Evolutionary conservation across 2,888 invertebrate genomes (phyloP).

Genomic region (Syrista parreyssii): DNA sequence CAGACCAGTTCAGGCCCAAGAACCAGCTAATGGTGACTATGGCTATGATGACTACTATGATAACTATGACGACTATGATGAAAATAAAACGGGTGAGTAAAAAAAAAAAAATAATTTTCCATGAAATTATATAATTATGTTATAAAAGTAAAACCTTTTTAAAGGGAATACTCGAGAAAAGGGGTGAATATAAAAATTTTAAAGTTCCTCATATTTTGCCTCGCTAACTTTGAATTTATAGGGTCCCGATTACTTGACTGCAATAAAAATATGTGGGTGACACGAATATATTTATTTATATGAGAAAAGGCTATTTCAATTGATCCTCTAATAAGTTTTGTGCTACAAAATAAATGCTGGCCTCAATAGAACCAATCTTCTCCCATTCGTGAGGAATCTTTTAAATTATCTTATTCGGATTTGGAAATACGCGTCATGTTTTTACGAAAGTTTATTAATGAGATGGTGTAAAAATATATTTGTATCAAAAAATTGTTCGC

Average conservation of each 20-base stretch:
- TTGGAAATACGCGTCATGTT: not conserved
- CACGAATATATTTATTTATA: not conserved
- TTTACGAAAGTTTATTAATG: not conserved
- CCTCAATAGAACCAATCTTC: not conserved
- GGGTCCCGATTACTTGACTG: not conserved
- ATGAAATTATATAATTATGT: not conserved
- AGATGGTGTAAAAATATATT: not conserved
- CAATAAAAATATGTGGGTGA: not conserved
- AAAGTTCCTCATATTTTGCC: not conserved
- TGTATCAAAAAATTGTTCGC: not conserved
- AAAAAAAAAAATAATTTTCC: not conserved
- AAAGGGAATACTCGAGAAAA: not conserved
- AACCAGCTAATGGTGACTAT: conserved; percentile 38
- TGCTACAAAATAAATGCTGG: not conserved
- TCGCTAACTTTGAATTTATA: not conserved
- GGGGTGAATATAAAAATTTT: not conserved
- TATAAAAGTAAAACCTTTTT: not conserved
- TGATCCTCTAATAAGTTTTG: not conserved
- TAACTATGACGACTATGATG: conserved; percentile 49
- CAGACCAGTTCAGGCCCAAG: conserved; percentile 39
- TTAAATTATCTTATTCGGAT: not conserved
- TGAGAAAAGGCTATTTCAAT: not conserved
- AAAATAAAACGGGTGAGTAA: conserved; percentile 43
- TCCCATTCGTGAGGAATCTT: not conserved
- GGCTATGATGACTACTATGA: conserved; percentile 47